Evolutionary conservation across 2,113 vertebrate genomes (phyloP).

Genomic region (Dascyllus trimaculatus): DNA sequence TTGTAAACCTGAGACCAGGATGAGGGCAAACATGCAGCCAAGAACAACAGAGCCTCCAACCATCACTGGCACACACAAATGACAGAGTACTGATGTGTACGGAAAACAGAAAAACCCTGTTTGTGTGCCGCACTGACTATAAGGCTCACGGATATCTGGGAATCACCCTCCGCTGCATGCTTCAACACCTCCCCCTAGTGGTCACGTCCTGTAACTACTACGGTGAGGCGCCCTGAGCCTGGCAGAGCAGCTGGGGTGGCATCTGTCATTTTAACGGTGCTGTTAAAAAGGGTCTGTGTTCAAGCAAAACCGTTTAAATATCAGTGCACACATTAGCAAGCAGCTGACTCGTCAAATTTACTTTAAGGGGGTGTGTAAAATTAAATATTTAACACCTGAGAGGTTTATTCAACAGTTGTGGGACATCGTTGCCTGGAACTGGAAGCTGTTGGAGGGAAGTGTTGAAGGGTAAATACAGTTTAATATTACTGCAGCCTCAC

Average conservation of each 20-base stretch:
- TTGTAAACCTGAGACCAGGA: constrained; percentile 13
- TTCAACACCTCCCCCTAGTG: constrained; percentile 46
- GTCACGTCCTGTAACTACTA: background rate
- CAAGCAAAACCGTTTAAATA: constrained; percentile 37
- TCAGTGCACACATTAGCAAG: constrained; percentile 18
- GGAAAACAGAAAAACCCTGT: background rate
- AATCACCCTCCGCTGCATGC: background rate
- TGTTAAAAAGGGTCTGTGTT: constrained; percentile 41
- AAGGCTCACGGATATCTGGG: background rate
- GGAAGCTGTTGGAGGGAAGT: background rate
- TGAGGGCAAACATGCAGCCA: background rate
- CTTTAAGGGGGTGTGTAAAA: constrained; percentile 17
- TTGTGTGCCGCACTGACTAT: constrained; percentile 8
- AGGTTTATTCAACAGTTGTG: constrained; percentile 8
- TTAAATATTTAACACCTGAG: constrained; percentile 34
- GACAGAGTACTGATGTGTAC: background rate
- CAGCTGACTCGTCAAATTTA: constrained; percentile 38
- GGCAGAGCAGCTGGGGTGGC: constrained; percentile 44
- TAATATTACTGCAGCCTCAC: no score
- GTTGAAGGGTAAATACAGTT: background rate
- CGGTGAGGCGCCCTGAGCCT: background rate
- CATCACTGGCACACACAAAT: background rate
- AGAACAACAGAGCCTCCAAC: constrained; percentile 9
- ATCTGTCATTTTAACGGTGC: constrained; percentile 49
- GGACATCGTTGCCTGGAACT: background rate